Base-by-base conservation (phyloP, 2,113 vertebrate genomes). In the Arvicanthis niloticus region DNA sequence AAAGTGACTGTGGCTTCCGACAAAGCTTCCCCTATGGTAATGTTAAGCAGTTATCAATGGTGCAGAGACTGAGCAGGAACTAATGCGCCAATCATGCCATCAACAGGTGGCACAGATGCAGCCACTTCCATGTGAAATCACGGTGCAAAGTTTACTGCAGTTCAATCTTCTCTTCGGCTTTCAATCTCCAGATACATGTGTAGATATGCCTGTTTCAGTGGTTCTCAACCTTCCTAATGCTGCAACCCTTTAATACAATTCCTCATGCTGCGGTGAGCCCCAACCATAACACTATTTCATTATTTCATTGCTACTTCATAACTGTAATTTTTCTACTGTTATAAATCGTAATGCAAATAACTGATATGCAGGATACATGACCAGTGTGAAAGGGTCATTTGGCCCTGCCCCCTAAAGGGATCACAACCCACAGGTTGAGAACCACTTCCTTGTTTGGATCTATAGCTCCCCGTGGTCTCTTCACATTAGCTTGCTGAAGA, bases 11-110 rank as follows among this genome's bases (percentile, higher is more conserved):
- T 96, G 92, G 96, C 96, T 98, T 97, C 97, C 96, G 96, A 98
- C 98, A 99, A 99, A 98, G 98, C 97, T 98, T 98, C 98, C 98
- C 98, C 99, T 92, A 97, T 95, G 98, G 98, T 2, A 98, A 98
- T 97, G 98, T 98, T 98, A 99, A 99, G 98, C 98, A 98, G 98
- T 97, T 98, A 98, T 98, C 98, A 98, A 98, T 98, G 98, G 98
- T 97, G 96, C 96, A 37, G 93, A 97, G 98, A 97, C 98, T 97
- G 97, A 98, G 98, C 98, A 97, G 97, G 98, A 98, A 98, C 98
- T 98, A 98, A 98, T 98, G 98, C 98, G 97, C 98, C 98, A 97
- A 98, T 98, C 98, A 98, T 98, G 98, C 98, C 98, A 97, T 98
- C 98, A 98, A 98, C 98, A 98, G 98, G 98, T 98, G 98, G 98